Evolutionary conservation across 2,113 vertebrate species (phyloP).

Genomic region (Epinephelus cyanopodus): DNA sequence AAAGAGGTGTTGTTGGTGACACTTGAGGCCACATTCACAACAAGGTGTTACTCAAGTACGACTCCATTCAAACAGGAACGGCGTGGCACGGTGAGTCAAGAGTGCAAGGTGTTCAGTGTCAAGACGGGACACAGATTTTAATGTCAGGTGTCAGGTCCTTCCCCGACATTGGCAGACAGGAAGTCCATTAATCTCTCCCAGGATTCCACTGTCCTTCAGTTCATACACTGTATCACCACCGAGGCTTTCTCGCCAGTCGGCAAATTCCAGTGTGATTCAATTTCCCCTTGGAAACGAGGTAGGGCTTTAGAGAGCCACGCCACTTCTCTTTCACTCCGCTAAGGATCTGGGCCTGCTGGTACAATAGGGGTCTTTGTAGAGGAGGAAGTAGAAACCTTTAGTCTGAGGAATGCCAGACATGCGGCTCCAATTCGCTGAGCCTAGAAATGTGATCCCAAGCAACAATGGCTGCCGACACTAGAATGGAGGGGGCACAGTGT

Average conservation of each 20-base stretch:
- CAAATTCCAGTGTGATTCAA: conserved; percentile 62
- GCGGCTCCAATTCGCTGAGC: conserved; percentile 78
- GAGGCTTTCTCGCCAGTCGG: conserved; percentile 16
- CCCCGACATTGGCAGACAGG: conserved; percentile 52
- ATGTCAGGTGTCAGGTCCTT: conserved; percentile 48
- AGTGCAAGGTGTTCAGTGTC: conserved; percentile 5
- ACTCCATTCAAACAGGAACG: background rate
- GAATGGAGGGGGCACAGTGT: conserved; percentile 27
- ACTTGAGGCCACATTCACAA: background rate
- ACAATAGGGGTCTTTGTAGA: conserved; percentile 83
- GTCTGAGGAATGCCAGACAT: conserved; percentile 83
- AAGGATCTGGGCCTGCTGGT: conserved; percentile 43
- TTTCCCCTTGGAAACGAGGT: conserved; percentile 60
- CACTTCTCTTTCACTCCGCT: conserved; percentile 53
- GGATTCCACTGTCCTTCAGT: conserved; percentile 5
- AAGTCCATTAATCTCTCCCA: conserved; percentile 43
- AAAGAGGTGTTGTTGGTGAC: background rate
- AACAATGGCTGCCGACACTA: conserved; percentile 68
- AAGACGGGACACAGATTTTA: conserved; percentile 19
- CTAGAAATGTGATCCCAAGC: conserved; percentile 76
- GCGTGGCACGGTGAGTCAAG: background rate
- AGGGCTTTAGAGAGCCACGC: conserved; percentile 55
- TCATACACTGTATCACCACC: conserved; percentile 7
- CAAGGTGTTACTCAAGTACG: background rate
- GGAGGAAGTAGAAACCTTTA: conserved; percentile 80